These are phyloP conservation scores for Ceuthmochares aereus DNA, from an alignment of 2,113 vertebrate species.

Conservation along the genomic window DNA sequence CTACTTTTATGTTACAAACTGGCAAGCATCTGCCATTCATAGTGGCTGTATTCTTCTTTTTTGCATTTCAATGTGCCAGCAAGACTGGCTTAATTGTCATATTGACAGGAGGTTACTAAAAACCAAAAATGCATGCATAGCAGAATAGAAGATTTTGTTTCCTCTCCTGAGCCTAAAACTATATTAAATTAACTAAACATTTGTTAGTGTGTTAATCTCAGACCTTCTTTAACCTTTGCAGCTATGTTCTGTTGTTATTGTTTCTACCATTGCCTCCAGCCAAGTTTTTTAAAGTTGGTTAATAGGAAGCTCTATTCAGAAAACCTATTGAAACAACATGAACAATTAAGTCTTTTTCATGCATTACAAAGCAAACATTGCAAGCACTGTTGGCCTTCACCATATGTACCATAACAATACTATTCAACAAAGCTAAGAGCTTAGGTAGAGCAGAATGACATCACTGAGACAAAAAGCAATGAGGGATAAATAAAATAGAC, in stretches of 20 bases:
- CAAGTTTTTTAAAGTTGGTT: not conserved
- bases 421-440: not conserved
- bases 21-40: not conserved
- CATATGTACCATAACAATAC: not conserved
- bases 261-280: not conserved
- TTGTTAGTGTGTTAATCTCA: not conserved
- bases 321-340: constrained; percentile 1
- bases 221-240: not conserved
- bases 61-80: not conserved
- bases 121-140: not conserved
- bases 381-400: not conserved
- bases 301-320: not conserved
- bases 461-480: not conserved
- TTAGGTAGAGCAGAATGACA: constrained; percentile 1
- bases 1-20: not conserved
- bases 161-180: not conserved
- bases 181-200: not conserved
- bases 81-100: not conserved
- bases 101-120: not conserved
- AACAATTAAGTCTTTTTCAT: constrained; percentile 6
- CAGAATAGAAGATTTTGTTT: not conserved
- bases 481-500: not conserved
- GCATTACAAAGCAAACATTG: constrained; percentile 3
- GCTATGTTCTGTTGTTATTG: not conserved
- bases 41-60: not conserved